Percentiles rank a stretch among this genome's conserved stretches.
phyloP scores from a whole-genome alignment of 2,888 invertebrate genomes.

The Metacarcinus magister region DNA sequence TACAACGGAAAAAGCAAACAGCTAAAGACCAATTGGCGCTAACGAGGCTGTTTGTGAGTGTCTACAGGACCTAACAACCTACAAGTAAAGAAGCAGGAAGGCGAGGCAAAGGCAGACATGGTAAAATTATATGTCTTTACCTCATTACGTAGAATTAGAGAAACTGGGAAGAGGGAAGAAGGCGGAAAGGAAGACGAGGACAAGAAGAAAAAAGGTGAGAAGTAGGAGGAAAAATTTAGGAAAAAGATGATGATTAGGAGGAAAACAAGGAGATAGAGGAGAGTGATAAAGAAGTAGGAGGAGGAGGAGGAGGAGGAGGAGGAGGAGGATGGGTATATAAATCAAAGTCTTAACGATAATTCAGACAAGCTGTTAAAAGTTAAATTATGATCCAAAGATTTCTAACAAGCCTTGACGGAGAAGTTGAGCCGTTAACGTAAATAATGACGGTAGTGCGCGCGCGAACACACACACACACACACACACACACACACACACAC shows the following conservation, averaged over 20 bases:
- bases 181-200: not conserved
- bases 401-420: not conserved
- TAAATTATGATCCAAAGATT: not conserved
- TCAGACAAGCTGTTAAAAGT: constrained; percentile 10
- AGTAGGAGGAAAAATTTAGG: not conserved
- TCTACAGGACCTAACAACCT: too few relatives aligned
- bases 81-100: too few relatives aligned
- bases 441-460: not conserved
- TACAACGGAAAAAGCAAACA: too few relatives aligned
- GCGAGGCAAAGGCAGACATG: too few relatives aligned
- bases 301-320: not conserved
- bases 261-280: not conserved
- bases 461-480: not conserved
- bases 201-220: not conserved
- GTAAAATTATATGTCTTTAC: too few relatives aligned
- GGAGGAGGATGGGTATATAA: not conserved
- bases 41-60: too few relatives aligned
- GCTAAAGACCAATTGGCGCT: too few relatives aligned
- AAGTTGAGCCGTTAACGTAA: not conserved
- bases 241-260: not conserved
- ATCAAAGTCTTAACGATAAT: not conserved
- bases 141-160: too few relatives aligned
- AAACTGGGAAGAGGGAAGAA: too few relatives aligned
- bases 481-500: not conserved
- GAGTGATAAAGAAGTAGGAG: not conserved